These are phyloP conservation scores for Aselliscus stoliczkanus DNA, from an alignment of 2,797 vertebrate genomes.

Conservation along the genomic window DNA sequence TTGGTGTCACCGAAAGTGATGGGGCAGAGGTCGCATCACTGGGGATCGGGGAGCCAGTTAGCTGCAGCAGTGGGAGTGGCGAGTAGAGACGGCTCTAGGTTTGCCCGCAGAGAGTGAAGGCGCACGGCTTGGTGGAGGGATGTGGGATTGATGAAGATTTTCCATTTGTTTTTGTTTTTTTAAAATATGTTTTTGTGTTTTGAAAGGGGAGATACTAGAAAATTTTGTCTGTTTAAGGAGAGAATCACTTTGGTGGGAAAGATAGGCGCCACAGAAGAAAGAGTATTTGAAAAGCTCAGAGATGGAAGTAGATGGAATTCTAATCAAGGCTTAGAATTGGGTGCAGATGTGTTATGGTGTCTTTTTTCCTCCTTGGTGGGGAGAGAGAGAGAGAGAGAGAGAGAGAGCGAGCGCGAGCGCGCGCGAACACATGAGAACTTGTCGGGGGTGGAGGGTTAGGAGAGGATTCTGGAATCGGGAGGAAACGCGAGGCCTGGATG, in stretches of 20 bases:
- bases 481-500: background rate
- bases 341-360: background rate
- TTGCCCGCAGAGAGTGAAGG: background rate
- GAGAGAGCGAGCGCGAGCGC: too few relatives aligned
- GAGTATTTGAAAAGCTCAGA: background rate
- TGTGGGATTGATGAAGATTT: background rate
- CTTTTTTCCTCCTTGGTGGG: background rate
- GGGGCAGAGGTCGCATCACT: background rate
- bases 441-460: background rate
- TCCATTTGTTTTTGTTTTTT: background rate
- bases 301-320: conserved; percentile 22
- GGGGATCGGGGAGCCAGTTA: background rate
- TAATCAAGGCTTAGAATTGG: background rate
- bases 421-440: background rate
- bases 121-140: background rate
- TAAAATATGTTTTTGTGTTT: background rate
- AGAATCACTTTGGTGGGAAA: background rate
- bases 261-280: background rate
- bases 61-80: background rate
- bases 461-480: background rate
- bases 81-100: background rate
- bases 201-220: background rate
- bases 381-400: background rate
- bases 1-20: background rate
- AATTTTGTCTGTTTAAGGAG: background rate